Evolutionary conservation across 2,797 vertebrate genomes (phyloP), one percentile per base, ranked within the genome.

Genomic region (Darevskia mixta): DNA sequence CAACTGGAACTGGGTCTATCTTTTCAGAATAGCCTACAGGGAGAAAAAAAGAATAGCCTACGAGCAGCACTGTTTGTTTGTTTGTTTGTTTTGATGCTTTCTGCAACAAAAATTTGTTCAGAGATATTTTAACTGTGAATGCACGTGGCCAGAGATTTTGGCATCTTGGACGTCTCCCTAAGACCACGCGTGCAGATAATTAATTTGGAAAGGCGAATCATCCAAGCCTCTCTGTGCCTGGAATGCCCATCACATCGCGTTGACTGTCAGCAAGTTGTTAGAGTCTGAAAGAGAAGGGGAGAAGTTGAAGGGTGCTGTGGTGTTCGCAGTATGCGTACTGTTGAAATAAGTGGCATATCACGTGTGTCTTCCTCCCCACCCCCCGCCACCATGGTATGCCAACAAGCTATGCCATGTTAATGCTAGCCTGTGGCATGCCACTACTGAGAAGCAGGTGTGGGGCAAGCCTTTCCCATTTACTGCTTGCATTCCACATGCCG

Each of bases 371-470:
- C 61, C 43, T 38, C 35, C 15, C 92, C 13, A 4, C 38, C 73
- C 79, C 90, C 75, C 61, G 0, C 0, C 58, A 32, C 89, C 66
- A 58, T 2, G 93, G 95, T 93, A 95, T 93, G 95, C 93, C 79
- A 83, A 0, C 89, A 95, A 95, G 93, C 89, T 25, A 1, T 81
- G 38, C 92, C 86, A n/a, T 91, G 90, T 88, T 87, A 84, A 67
- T 38, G 86, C 86, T 87, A 9, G 87, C 86, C 90, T 1, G 49
- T 0, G 85, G 88, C 87, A 88, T 88, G 90, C 87, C 1, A 1
- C 2, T 2, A 85, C 67, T 67, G 17, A 6, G 7, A 43, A 93
- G 91, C 95, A 96, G 95, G 90, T 95, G 95, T 8, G 0, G 35
- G 91, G 89, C 71, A 89, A 83, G 79, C 81, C 93, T 67, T 61